Evolutionary conservation across 2,113 vertebrate species (phyloP).

Genomic region (Podarcis cretensis): DNA sequence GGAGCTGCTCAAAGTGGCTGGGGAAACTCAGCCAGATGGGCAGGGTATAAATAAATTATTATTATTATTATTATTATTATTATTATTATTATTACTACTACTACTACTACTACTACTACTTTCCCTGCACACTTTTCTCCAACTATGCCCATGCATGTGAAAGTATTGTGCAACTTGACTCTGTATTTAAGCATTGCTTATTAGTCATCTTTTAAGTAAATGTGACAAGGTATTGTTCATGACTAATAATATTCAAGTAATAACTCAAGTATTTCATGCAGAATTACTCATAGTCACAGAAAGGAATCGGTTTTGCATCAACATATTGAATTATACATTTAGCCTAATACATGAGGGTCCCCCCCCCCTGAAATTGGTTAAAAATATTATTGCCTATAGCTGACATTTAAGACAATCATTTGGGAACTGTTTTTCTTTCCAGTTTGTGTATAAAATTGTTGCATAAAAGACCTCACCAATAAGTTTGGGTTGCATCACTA

Average conservation of each 20-base stretch:
- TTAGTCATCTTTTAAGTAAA: background rate
- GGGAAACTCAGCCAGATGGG: too few relatives aligned
- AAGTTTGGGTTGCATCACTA: background rate
- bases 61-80: too few relatives aligned
- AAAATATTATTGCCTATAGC: background rate
- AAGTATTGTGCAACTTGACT: background rate
- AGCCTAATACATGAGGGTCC: background rate
- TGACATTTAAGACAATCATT: background rate
- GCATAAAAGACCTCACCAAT: background rate
- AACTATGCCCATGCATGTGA: background rate
- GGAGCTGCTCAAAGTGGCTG: too few relatives aligned
- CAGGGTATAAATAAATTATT: too few relatives aligned
- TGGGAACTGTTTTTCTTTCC: background rate
- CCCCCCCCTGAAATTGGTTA: background rate
- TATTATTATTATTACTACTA: too few relatives aligned
- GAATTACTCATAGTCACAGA: background rate
- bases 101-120: rapidly evolving
- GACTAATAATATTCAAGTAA: background rate
- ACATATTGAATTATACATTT: background rate
- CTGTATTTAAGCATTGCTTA: background rate
- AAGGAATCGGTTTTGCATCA: background rate
- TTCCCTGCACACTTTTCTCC: background rate
- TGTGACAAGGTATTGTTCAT: background rate
- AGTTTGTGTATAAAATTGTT: background rate
- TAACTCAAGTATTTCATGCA: background rate